Conservation (phyloP, 2,888 invertebrate species). For the Idaea dimidiata region DNA sequence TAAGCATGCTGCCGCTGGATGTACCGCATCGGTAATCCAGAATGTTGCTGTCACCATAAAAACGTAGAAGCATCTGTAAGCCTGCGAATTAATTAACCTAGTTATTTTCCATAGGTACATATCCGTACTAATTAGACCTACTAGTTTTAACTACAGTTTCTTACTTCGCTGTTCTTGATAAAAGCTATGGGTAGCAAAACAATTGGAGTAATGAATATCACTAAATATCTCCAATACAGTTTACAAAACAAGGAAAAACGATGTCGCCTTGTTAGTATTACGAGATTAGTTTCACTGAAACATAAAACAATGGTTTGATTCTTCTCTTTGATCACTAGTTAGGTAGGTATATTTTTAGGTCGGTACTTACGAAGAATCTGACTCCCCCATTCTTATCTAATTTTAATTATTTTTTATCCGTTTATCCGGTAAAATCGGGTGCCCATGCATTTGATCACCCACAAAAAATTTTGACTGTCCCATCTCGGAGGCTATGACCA, state of each 20-base stretch:
- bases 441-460: not conserved
- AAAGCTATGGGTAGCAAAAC: conserved; percentile 50
- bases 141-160: conserved; percentile 20
- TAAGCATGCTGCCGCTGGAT: conserved; percentile 49
- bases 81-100: conserved; percentile 27
- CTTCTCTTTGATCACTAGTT: no score
- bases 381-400: conserved; percentile 29
- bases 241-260: conserved; percentile 46
- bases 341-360: no score
- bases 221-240: conserved; percentile 50
- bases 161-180: conserved; percentile 46
- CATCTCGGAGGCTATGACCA: not conserved
- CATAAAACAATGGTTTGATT: conserved; percentile 7
- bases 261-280: conserved; percentile 47
- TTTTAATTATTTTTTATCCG: not conserved
- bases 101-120: no score
- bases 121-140: no score
- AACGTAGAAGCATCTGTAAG: conserved; percentile 50
- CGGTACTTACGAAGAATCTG: conserved; percentile 39
- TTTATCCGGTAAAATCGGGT: not conserved
- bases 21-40: conserved; percentile 51
- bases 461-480: not conserved
- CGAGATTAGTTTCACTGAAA: conserved; percentile 54
- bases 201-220: conserved; percentile 48
- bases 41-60: conserved; percentile 50